These are phyloP conservation scores for Strix uralensis DNA, from an alignment of 2,113 vertebrate species.

Conservation along the genomic window DNA sequence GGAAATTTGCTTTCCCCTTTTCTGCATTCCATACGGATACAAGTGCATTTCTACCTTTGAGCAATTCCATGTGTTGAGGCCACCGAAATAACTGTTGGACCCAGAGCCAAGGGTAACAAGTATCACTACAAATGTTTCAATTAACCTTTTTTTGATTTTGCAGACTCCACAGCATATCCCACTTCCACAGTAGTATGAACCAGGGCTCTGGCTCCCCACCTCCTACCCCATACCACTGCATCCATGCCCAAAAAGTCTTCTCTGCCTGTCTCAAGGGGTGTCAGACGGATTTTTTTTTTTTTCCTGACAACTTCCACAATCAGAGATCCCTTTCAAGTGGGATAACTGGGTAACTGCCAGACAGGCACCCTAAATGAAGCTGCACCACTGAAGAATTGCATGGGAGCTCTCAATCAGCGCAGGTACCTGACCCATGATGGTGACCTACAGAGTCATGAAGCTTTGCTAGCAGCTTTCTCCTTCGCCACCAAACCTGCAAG, in stretches of 20 bases:
- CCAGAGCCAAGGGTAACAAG: too few relatives aligned
- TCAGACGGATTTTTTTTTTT: too few relatives aligned
- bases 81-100: neutral
- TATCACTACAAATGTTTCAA: too few relatives aligned
- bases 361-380: neutral
- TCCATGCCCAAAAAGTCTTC: neutral
- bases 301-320: neutral
- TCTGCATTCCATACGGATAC: neutral
- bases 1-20: neutral
- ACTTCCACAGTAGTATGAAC: neutral
- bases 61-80: too few relatives aligned
- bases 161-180: neutral
- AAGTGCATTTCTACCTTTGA: too few relatives aligned
- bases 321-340: too few relatives aligned
- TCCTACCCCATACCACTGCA: neutral
- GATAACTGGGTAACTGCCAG: neutral
- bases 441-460: accelerated
- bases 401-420: accelerated
- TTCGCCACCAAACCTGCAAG: neutral
- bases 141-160: too few relatives aligned
- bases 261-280: neutral
- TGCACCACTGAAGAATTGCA: neutral
- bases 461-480: neutral
- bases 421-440: too few relatives aligned
- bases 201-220: neutral